These are phyloP conservation scores for Lepus oiostolus DNA, from an alignment of 2,797 vertebrate genomes.

Conservation along the genomic window DNA sequence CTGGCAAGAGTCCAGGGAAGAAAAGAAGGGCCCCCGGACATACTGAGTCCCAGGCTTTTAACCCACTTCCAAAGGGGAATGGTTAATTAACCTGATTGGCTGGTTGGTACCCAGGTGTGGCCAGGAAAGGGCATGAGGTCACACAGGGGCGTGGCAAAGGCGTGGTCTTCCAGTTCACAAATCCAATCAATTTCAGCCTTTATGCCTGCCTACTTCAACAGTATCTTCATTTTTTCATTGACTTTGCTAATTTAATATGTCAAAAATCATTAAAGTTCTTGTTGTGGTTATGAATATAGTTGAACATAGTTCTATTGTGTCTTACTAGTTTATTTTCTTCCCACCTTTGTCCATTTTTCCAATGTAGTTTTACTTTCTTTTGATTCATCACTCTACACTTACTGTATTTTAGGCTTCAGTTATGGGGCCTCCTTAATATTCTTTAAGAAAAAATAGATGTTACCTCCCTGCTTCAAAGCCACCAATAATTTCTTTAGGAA, in stretches of 20 bases:
- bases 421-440: too few relatives aligned
- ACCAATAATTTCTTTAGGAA: background rate
- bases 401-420: background rate
- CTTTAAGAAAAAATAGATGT: background rate
- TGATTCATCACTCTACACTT: background rate
- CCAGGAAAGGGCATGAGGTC: too few relatives aligned
- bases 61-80: too few relatives aligned
- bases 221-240: background rate
- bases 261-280: background rate
- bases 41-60: too few relatives aligned
- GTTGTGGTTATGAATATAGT: background rate
- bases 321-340: constrained; percentile 21
- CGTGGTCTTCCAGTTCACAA: too few relatives aligned
- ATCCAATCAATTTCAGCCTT: too few relatives aligned
- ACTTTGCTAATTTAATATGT: background rate
- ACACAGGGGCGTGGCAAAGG: too few relatives aligned
- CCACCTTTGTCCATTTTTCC: background rate
- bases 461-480: background rate
- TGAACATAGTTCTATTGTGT: background rate
- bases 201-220: too few relatives aligned
- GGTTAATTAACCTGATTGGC: too few relatives aligned
- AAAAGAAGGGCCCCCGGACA: too few relatives aligned
- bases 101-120: too few relatives aligned
- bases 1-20: too few relatives aligned
- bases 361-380: background rate